Evolutionary conservation across 1,140 invertebrate genomes (phyloP).

Genomic region (Myzus persicae): DNA sequence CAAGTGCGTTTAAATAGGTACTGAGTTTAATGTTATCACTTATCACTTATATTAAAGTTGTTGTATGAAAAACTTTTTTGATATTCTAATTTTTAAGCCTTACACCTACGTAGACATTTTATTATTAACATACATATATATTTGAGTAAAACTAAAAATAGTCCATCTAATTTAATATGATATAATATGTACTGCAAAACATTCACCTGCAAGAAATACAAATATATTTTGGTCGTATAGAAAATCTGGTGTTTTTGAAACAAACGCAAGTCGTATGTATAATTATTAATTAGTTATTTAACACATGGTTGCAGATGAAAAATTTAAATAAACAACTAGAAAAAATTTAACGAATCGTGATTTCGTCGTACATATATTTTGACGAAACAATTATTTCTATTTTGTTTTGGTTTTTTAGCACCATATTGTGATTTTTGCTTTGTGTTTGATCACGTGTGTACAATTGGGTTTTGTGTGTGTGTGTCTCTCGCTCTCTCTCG

Average conservation of each 20-base stretch:
- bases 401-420: background rate
- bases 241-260: background rate
- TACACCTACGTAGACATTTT: background rate
- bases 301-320: background rate
- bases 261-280: background rate
- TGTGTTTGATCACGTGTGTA: background rate
- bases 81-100: background rate
- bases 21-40: no score
- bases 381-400: background rate
- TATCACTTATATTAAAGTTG: background rate
- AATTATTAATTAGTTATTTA: constrained; percentile 18
- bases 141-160: background rate
- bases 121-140: background rate
- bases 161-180: no score
- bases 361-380: constrained; percentile 3
- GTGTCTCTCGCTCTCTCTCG: no score
- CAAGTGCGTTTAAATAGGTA: no score
- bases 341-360: background rate
- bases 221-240: background rate
- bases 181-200: background rate
- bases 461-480: background rate
- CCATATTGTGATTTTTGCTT: background rate
- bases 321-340: background rate
- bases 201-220: no score
- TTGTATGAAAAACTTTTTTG: background rate